Evolutionary conservation across 2,888 invertebrate genomes (phyloP), one percentile per base, ranked within the genome.

Genomic region (Tenthredo mesomela): DNA sequence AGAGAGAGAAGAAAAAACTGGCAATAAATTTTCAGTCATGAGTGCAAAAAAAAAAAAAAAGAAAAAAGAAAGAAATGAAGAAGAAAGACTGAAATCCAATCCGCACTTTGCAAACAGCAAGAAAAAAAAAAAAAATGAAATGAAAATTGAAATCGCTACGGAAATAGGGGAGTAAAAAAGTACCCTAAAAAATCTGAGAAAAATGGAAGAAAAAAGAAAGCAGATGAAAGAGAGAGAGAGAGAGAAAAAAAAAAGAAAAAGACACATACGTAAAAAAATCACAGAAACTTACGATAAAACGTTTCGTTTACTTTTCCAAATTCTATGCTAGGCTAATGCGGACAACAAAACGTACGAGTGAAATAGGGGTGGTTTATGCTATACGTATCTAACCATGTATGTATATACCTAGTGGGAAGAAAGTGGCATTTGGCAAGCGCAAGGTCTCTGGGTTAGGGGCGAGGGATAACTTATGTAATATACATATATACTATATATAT

Each of bases 361-460:
- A 18, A 33, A 77, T 77, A 33, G 77, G 77, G 54, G 71, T 10
- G n/a, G 71, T 40, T 43, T 73, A 15, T 67, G 4, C 43, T 43
- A 43, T 10, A 43, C 25, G 12, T n/a, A 10, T 43, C 9, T 29
- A 40, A 25, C 9, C 21, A 25, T 61, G 12, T 61, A 29, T 29
- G 2, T 29, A 61, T 21, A 25, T 33, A 37, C 18, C 2, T n/a
- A 37, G 70, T 33, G 54, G 50, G 29, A 29, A 29, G 77, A 54
- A 77, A 77, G 71, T 73, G n/a, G 50, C 54, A 77, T 25, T 77
- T 77, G 47, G 77, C 29, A 77, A 77, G 33, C 77, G 77, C 77
- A 50, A 77, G 77, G 50, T 77, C 77, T 77, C 77, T 54, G 77
- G 77, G 77, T 77, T 77, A 77, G 50, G 77, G 77, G 54, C 21